phyloP scores from a whole-genome alignment of 2,888 invertebrate genomes.

The Ethmia dodecea region DNA sequence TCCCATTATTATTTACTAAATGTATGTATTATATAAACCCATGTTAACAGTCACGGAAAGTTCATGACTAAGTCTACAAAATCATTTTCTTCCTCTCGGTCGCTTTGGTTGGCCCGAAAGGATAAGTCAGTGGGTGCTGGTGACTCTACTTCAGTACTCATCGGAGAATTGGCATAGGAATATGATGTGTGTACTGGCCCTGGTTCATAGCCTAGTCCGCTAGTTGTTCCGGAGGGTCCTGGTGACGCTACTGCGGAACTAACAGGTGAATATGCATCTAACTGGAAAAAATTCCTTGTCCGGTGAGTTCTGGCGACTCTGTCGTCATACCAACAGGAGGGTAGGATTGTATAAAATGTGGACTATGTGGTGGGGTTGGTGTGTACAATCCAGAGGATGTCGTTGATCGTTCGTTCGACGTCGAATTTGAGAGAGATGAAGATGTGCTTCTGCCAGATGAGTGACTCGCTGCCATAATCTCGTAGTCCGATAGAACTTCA shows the following conservation, averaged over 20 bases:
- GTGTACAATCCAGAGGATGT: conserved; percentile 4
- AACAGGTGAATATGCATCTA: conserved; percentile 6
- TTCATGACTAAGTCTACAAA: conserved; percentile 1
- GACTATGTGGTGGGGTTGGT: conserved; percentile 1
- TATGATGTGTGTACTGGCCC: conserved; percentile 4
- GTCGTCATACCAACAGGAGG: conserved; percentile 1
- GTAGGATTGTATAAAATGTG: background rate
- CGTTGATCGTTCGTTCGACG: conserved; percentile 3
- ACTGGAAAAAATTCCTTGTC: conserved; percentile 2
- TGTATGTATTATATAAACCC: background rate
- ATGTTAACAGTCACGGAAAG: conserved; percentile 1
- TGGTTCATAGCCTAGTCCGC: conserved; percentile 3
- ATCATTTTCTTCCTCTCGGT: conserved; percentile 7
- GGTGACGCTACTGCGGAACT: conserved; percentile 7
- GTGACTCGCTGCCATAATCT: conserved; percentile 7
- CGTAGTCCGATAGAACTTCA: conserved; percentile 7
- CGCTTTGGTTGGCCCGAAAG: conserved; percentile 4
- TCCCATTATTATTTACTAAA: background rate
- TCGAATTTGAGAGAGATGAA: conserved; percentile 7
- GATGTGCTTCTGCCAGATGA: conserved; percentile 2
- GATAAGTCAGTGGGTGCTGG: conserved; percentile 10
- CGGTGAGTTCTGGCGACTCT: background rate
- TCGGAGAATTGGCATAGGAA: conserved; percentile 4
- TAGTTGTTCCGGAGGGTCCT: conserved; percentile 5
- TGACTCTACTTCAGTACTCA: conserved; percentile 4